Evolutionary conservation across 2,797 vertebrate genomes (phyloP).

Genomic region (Distichodus sexfasciatus): DNA sequence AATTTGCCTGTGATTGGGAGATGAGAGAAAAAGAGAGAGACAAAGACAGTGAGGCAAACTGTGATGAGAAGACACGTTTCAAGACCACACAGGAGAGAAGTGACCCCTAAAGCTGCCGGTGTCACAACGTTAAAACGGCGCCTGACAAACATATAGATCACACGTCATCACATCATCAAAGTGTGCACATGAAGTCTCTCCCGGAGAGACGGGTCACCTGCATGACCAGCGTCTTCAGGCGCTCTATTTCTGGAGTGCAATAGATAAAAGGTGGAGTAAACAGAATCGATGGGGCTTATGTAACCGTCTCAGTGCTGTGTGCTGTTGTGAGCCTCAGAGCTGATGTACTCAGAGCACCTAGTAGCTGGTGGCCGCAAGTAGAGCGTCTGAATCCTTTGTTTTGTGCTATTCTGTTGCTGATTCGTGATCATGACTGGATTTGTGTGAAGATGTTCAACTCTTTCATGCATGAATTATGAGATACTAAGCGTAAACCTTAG

Average conservation of each 20-base stretch:
- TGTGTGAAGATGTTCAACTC: no score
- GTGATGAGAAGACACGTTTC: slow-evolving; percentile 14
- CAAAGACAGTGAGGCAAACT: slow-evolving; percentile 27
- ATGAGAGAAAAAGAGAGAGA: slow-evolving; percentile 1
- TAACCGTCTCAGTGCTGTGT: slow-evolving; percentile 13
- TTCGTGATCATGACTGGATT: no score
- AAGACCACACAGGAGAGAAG: no score
- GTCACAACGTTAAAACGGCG: background rate
- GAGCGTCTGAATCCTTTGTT: background rate
- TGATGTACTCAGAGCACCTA: background rate
- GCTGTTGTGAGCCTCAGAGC: background rate
- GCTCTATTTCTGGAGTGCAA: slow-evolving; percentile 37
- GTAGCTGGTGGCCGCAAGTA: background rate
- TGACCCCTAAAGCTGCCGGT: background rate
- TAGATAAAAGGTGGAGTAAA: slow-evolving; percentile 15
- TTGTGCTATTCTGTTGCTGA: no score
- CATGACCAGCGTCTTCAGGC: slow-evolving; percentile 51
- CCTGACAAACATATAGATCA: slow-evolving; percentile 50
- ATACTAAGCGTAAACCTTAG: no score
- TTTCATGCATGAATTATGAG: no score
- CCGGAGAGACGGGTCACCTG: slow-evolving; percentile 57
- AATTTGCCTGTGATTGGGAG: slow-evolving; percentile 20
- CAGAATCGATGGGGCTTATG: slow-evolving; percentile 27
- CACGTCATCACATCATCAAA: slow-evolving; percentile 39
- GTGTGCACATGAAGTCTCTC: background rate